These are phyloP conservation scores for Siniperca chuatsi DNA, from an alignment of 2,113 vertebrate species.

Conservation along the genomic window DNA sequence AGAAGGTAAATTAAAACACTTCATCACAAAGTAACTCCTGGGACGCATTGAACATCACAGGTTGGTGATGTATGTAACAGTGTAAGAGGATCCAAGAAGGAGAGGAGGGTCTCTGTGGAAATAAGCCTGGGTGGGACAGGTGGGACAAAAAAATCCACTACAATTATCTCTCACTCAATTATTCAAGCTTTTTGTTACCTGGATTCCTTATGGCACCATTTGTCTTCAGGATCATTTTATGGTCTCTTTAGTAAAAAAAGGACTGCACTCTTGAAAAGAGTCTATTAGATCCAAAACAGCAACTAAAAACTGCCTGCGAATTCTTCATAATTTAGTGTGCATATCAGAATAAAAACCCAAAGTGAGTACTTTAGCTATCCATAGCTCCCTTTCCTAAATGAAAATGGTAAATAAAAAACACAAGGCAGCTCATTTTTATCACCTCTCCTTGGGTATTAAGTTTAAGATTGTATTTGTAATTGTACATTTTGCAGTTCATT, in stretches of 20 bases:
- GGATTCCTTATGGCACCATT: slow-evolving; percentile 4
- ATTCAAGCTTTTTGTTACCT: slow-evolving; percentile 30
- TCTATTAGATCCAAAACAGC: neutral
- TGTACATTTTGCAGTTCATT: neutral
- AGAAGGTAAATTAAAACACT: slow-evolving; percentile 14
- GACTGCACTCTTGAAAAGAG: neutral
- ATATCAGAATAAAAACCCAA: slow-evolving; percentile 15
- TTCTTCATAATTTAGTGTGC: neutral
- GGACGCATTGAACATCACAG: neutral
- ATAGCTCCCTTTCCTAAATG: neutral
- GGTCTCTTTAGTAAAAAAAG: neutral
- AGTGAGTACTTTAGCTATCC: neutral
- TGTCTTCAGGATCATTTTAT: slow-evolving; percentile 8
- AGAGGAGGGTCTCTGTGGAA: neutral
- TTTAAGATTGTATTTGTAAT: slow-evolving; percentile 8
- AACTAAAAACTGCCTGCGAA: neutral
- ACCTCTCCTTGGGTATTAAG: slow-evolving; percentile 12
- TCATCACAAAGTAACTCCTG: slow-evolving; percentile 9
- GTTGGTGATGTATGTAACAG: neutral
- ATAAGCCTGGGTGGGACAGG: neutral
- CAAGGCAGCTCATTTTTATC: slow-evolving; percentile 1
- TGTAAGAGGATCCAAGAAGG: slow-evolving; percentile 4
- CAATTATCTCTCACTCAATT: slow-evolving; percentile 37
- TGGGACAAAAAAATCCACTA: neutral
- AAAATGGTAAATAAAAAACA: neutral